A percentile compares a stretch with the other conserved stretches of the same genome.
Conservation (phyloP, 2,888 invertebrate genomes). For the Protophormia terraenovae region DNA sequence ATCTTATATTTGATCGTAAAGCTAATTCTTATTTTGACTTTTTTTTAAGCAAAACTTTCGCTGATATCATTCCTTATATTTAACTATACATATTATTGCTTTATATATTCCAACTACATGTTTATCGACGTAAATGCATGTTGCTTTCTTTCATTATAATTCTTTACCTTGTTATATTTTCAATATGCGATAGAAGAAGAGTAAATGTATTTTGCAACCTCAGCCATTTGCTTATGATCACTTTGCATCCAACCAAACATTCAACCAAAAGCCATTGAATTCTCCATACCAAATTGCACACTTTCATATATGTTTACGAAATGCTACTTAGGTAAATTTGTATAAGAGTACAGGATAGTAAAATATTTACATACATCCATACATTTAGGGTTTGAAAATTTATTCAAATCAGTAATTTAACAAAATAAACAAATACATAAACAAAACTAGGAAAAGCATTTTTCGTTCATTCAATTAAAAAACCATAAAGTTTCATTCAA, state of each 20-base stretch:
- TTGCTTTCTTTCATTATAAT: background rate
- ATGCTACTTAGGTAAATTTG: background rate
- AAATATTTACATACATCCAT: background rate
- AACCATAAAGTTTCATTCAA: too few relatives aligned
- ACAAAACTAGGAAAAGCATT: background rate
- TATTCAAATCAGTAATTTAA: conserved; percentile 2
- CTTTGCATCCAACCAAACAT: background rate
- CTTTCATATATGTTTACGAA: background rate
- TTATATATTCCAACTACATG: background rate
- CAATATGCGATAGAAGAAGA: background rate
- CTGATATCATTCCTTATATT: background rate
- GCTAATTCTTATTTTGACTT: too few relatives aligned
- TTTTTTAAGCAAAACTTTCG: too few relatives aligned
- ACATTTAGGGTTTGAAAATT: conserved; percentile 28
- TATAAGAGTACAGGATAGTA: background rate
- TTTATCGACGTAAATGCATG: background rate
- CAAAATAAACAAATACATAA: background rate
- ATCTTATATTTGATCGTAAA: too few relatives aligned
- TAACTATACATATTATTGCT: background rate
- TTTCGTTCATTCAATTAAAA: too few relatives aligned
- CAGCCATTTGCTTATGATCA: background rate
- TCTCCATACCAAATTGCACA: background rate
- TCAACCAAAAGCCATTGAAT: background rate
- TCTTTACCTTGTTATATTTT: background rate
- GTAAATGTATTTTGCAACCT: background rate